Evolutionary conservation across 2,888 invertebrate species (phyloP), one percentile per base, ranked within the genome.

Genomic region (Lasioglossum figueresi): DNA sequence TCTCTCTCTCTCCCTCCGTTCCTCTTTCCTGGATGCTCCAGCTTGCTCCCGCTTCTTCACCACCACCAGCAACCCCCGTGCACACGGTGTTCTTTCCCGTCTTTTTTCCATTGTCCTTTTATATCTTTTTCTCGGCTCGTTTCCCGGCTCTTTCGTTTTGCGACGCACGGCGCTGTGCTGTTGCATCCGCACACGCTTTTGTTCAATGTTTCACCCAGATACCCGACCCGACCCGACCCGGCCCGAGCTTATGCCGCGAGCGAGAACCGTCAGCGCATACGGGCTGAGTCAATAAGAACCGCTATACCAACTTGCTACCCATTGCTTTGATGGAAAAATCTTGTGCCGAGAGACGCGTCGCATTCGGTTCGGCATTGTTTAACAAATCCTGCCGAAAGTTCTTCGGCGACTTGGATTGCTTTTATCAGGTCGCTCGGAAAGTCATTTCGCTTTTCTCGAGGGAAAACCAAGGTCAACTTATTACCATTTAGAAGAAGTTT

Each of bases 101-200:
- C n/a, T 23, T 40, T 31, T 71, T 43, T 52, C 2, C 12, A 1
- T 48, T 6, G 27, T 48, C 70, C 45, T 59, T 78, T 72, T 75
- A 40, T 34, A 70, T 76, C 68, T 66, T 79, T 34, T 27, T 79
- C 75, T 31, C 40, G 31, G 59, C 63, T 40, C 34, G 27, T 75
- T 56, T 4, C 19, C 31, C 23, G 37, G 37, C 2, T 40, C 16
- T 37, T 23, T 31, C 63, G 56, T 19, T 48, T 76, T 45, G n/a
- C 14, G 59, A 59, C 59, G 27, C 59, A 27, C 75, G 14, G 6
- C 71, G 48, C 40, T 23, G 16, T 27, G 34, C 66, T 83, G 63
- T 66, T 73, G 63, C 66, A 48, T 68, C 72, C 19, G 4, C 16
- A 23, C 68, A 52, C n/a, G n/a, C 12, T 43, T 23, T 34, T 31